Conservation (phyloP, 2,113 vertebrate species). For the Sphyrna mokarran region DNA sequence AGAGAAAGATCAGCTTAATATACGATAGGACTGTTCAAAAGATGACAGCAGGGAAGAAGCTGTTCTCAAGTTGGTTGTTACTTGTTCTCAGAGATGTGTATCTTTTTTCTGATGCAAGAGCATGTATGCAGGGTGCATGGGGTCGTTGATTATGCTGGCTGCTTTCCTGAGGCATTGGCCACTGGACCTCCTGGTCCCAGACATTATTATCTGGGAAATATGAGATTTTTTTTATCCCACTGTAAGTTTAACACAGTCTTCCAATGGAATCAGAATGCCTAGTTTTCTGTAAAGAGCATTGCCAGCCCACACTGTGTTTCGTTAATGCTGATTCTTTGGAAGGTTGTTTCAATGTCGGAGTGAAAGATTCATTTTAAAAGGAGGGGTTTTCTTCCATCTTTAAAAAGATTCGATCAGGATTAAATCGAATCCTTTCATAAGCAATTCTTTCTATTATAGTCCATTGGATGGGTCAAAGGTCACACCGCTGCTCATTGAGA, state of each 20-base stretch:
- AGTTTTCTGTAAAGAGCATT: background rate
- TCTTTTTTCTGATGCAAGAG: too few species aligned
- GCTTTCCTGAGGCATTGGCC: too few species aligned
- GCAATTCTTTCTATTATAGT: conserved; percentile 11
- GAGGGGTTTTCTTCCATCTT: background rate
- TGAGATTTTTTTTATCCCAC: background rate
- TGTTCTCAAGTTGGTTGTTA: too few species aligned
- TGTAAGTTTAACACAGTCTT: background rate
- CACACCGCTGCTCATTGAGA: background rate
- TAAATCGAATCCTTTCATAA: conserved; percentile 22
- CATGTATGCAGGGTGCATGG: too few species aligned
- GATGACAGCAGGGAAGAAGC: too few species aligned
- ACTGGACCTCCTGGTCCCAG: background rate
- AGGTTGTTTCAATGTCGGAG: background rate
- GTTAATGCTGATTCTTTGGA: background rate
- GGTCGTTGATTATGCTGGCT: too few species aligned
- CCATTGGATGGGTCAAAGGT: conserved; percentile 8
- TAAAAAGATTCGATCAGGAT: conserved; percentile 14
- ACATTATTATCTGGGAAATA: background rate
- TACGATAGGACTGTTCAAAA: too few species aligned
- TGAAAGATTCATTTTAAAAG: background rate
- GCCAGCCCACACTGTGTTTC: background rate
- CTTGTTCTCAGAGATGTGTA: too few species aligned
- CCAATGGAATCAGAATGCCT: background rate
- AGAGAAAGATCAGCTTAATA: too few species aligned